These are phyloP conservation scores for Mus caroli DNA, from an alignment of 2,797 vertebrate species.

Conservation along the genomic window DNA sequence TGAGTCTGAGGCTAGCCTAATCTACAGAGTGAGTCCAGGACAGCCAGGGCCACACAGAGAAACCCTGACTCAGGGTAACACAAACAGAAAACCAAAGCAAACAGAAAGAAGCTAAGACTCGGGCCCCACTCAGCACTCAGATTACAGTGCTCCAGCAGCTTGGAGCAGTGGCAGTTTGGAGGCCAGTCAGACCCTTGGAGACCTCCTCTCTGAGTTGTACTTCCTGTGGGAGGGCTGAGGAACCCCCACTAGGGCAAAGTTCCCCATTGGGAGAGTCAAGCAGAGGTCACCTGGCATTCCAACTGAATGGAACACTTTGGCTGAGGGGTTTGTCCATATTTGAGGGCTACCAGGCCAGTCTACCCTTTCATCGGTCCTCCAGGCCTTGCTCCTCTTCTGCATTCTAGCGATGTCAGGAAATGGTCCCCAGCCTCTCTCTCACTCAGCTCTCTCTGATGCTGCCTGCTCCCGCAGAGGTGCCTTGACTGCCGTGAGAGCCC, in stretches of 20 bases:
- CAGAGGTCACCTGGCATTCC: not conserved
- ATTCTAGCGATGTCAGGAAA: not conserved
- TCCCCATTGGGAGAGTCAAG: not conserved
- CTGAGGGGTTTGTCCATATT: not conserved
- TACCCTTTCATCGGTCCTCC: not conserved
- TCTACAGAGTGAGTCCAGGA: not conserved
- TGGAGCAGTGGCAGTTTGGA: not conserved
- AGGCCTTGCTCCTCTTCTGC: not conserved
- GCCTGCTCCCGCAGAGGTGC: not conserved
- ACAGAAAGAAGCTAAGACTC: not conserved
- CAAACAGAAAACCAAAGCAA: not conserved
- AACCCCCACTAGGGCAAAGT: not conserved
- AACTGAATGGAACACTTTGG: not conserved
- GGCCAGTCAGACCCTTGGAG: not conserved
- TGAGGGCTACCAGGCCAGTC: not conserved
- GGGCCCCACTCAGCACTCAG: not conserved
- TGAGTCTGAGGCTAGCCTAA: not conserved
- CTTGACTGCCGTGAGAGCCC: not conserved
- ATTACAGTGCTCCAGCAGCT: not conserved
- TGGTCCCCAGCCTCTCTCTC: not conserved
- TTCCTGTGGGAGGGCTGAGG: conserved; percentile 54
- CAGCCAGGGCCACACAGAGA: not conserved
- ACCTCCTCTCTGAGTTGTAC: not conserved
- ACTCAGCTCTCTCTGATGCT: rapidly evolving
- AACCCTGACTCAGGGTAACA: not conserved